Conservation (phyloP, 1,140 invertebrate genomes). For the Drosophila sturtevanti region DNA sequence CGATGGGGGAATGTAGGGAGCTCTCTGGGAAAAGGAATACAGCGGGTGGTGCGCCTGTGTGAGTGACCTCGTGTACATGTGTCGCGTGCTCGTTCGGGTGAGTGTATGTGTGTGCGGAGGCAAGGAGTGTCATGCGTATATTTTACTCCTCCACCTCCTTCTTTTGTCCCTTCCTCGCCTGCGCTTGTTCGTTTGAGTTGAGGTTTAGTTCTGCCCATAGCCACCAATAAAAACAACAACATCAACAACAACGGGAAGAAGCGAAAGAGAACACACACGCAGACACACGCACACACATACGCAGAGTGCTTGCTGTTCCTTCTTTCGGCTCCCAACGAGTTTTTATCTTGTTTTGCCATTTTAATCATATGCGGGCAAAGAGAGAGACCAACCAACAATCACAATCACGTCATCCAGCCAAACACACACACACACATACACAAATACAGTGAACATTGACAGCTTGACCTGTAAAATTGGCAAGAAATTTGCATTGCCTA, state of each 20-base stretch:
- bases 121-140: constrained; percentile 80
- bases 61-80: constrained; percentile 74
- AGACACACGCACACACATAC: constrained; percentile 3
- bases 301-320: constrained; percentile 33
- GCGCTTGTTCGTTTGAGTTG: background rate
- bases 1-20: constrained; percentile 2
- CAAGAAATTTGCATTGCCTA: background rate
- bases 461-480: background rate
- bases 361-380: constrained; percentile 77
- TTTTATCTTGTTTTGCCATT: constrained; percentile 78
- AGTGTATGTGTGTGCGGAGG: constrained; percentile 56
- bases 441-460: constrained; percentile 43
- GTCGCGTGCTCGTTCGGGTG: constrained; percentile 61
- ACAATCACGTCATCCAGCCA: constrained; percentile 78
- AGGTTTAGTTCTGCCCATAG: constrained; percentile 32
- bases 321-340: constrained; percentile 69
- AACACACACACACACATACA: constrained; percentile 27
- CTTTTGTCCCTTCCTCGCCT: background rate
- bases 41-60: constrained; percentile 55
- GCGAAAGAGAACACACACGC: constrained; percentile 22
- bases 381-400: constrained; percentile 59
- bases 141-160: constrained; percentile 44
- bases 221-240: constrained; percentile 55
- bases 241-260: constrained; percentile 40
- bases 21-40: constrained; percentile 20